phyloP scores from a whole-genome alignment of 2,888 invertebrate species.

The Melieria omissa region DNA sequence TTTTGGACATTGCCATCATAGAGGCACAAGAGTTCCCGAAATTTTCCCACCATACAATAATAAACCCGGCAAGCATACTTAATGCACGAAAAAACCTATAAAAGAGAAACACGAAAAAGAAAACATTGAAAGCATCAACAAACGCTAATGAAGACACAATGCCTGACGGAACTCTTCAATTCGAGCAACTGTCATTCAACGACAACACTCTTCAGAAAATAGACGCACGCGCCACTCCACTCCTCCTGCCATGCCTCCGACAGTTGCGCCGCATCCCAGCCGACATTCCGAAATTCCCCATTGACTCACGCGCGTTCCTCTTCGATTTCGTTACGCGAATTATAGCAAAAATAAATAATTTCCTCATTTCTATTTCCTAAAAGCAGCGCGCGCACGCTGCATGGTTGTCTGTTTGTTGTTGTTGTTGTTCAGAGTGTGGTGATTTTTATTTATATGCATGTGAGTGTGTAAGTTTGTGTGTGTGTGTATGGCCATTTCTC shows the following conservation, averaged over 20 bases:
- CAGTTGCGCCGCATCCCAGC: no score
- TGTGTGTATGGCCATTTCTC: not conserved
- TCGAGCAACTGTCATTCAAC: not conserved
- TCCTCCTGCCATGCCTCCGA: no score
- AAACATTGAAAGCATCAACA: no score
- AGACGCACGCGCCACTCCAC: not conserved
- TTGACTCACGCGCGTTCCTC: conserved; percentile 15
- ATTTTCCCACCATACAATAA: no score
- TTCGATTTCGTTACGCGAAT: conserved; percentile 13
- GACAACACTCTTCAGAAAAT: not conserved
- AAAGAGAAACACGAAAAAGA: no score
- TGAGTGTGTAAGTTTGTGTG: not conserved
- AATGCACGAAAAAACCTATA: no score
- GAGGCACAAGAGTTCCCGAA: conserved; percentile 3
- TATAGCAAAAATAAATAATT: conserved; percentile 25
- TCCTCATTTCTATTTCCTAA: conserved; percentile 16
- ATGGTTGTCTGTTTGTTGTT: not conserved
- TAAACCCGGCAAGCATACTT: no score
- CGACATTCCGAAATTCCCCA: conserved; percentile 21
- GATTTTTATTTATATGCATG: not conserved
- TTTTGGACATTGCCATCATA: not conserved
- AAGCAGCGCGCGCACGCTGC: conserved; percentile 1
- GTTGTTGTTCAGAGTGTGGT: not conserved
- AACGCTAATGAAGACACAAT: conserved; percentile 2
- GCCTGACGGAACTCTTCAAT: conserved; percentile 2